Evolutionary conservation across 2,888 invertebrate species (phyloP), one percentile per base, ranked within the genome.

Genomic region (Luperina testacea): DNA sequence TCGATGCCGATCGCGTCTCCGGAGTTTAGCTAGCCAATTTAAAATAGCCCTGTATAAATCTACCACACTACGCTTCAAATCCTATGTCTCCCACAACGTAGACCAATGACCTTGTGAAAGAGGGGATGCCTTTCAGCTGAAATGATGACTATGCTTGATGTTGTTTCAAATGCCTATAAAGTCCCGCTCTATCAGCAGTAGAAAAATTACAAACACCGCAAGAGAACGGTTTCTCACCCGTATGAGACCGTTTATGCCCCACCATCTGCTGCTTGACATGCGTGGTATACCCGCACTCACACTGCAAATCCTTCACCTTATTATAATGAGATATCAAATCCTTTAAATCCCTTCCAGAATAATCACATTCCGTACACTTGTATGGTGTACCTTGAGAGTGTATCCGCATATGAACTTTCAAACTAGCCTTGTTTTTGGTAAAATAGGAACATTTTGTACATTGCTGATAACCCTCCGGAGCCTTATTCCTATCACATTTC

Each of bases 321-420:
- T 64, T 57, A 9, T 83, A 87, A 78, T 88, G 88, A 6, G 27
- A 48, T 0, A 88, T 84, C 0, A 89, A 42, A 15, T 84, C 81
- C 17, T 77, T 83, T 6, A 88, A 53, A 61, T 87, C 78, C 8
- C n/a, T 80, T 0, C 77, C 87, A 0, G 72, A 77, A 20, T 13
- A 85, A 0, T 68, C 15, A 24, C 88, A 88, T 6, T 88, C 88
- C 0, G 85, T 87, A 57, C 88, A 88, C 15, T 89, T 88, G 13
- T 82, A 88, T 0, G 87, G 83, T 0, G 77, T 82, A 1, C 85
- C 87, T 24, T 80, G 57, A 0, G 67, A 53, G 13, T 88, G 88
- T n/a, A 85, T 83, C 1, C 77, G 71, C 84, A 85, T 85, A n/a
- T 88, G 88, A 0, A 87, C 59, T 61, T 77, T 81, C 11, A 87